phyloP scores from a whole-genome alignment of 2,113 vertebrate genomes.

The Cyanistes caeruleus region DNA sequence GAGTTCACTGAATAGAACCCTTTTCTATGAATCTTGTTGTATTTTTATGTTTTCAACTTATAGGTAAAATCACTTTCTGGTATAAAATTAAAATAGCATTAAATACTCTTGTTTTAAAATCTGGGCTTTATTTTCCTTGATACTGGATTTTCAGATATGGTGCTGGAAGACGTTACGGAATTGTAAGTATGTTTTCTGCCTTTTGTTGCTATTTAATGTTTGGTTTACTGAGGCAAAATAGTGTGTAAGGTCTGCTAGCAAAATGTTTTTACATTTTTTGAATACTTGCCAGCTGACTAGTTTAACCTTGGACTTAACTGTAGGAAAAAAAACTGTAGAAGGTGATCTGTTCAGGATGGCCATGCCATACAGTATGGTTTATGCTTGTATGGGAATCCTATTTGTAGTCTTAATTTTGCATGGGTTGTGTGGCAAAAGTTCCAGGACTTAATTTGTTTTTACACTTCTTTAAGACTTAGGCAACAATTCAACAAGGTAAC shows the following conservation, averaged over 20 bases:
- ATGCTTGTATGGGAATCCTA: not conserved
- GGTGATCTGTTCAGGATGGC: not conserved
- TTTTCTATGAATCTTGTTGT: accelerated
- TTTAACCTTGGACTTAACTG: not conserved
- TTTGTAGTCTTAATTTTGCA: not conserved
- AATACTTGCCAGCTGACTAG: not conserved
- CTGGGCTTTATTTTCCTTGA: slow-evolving; percentile 73
- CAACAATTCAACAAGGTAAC: not conserved
- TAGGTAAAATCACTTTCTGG: not conserved
- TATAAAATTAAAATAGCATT: not conserved
- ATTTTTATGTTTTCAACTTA: not conserved
- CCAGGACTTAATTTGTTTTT: not conserved
- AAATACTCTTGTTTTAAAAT: not conserved
- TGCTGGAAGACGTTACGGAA: slow-evolving; percentile 95
- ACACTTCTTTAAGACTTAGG: not conserved
- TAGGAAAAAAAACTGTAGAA: not conserved
- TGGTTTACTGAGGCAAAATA: not conserved
- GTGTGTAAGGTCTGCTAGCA: not conserved
- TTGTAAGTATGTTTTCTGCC: slow-evolving; percentile 84
- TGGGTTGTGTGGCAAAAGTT: not conserved
- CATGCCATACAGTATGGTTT: not conserved
- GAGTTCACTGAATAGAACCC: not conserved
- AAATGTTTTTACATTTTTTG: accelerated
- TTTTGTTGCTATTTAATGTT: not conserved
- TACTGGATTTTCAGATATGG: slow-evolving; percentile 85